Conservation (phyloP, 2,888 invertebrate genomes). For the Malthinus seriepunctatus region DNA sequence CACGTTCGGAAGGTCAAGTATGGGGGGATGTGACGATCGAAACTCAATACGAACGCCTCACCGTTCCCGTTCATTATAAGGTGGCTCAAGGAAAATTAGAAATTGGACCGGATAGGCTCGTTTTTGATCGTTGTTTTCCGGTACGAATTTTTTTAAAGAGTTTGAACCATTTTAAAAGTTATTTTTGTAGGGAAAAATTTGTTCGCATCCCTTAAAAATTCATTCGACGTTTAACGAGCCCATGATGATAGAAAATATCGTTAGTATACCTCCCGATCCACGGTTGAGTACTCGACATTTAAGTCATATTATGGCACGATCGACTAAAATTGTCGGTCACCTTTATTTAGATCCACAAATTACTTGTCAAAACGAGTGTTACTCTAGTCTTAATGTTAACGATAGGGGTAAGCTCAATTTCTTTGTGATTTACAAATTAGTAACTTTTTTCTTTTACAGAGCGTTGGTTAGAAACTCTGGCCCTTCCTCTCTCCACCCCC, state of each 20-base stretch:
- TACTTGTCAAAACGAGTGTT: conserved; percentile 74
- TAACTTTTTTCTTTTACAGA: conserved; percentile 15
- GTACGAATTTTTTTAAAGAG: conserved; percentile 58
- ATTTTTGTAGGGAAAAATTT: conserved; percentile 71
- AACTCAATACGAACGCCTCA: conserved; percentile 70
- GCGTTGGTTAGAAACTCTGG: conserved; percentile 69
- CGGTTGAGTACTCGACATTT: conserved; percentile 61
- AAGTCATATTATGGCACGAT: conserved; percentile 57
- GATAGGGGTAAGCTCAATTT: conserved; percentile 60
- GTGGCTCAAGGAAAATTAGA: conserved; percentile 76
- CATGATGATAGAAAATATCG: conserved; percentile 74
- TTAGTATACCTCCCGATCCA: conserved; percentile 65
- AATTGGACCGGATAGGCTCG: conserved; percentile 67
- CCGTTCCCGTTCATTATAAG: conserved; percentile 72
- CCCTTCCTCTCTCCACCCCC: conserved; percentile 66
- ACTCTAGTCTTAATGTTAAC: conserved; percentile 72
- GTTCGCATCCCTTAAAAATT: conserved; percentile 75
- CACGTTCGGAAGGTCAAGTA: conserved; percentile 67
- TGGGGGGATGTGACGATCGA: conserved; percentile 72
- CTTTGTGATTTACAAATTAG: background rate
- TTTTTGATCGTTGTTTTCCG: conserved; percentile 80
- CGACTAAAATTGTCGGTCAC: conserved; percentile 61
- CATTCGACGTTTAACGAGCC: conserved; percentile 79
- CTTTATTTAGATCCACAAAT: conserved; percentile 74
- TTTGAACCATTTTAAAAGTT: background rate